A percentile compares a stretch with the other conserved stretches of the same genome.
Conservation (phyloP, 1,140 invertebrate genomes). For the Dendroctonus ponderosae region DNA sequence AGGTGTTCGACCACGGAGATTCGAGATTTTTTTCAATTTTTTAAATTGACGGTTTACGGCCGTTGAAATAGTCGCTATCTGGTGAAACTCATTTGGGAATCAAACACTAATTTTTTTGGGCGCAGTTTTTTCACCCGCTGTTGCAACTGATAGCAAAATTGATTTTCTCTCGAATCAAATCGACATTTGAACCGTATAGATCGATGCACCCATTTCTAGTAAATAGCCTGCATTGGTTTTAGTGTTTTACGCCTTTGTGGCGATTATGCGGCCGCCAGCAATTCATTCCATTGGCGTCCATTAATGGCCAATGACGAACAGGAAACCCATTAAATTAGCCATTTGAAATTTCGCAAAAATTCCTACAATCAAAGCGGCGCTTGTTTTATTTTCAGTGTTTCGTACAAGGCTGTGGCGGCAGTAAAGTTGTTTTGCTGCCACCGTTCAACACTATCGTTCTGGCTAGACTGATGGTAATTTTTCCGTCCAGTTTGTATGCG, state of each 20-base stretch:
- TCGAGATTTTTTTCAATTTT: too few species aligned
- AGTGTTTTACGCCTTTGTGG: slow-evolving; percentile 27
- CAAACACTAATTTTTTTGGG: too few species aligned
- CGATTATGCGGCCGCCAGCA: slow-evolving; percentile 20
- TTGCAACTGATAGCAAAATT: too few species aligned
- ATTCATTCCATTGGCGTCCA: slow-evolving; percentile 26
- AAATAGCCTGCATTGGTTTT: slow-evolving; percentile 7
- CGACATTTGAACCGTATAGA: background rate
- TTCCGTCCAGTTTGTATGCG: background rate
- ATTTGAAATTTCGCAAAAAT: slow-evolving; percentile 6
- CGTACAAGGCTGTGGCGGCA: background rate
- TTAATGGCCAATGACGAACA: slow-evolving; percentile 11
- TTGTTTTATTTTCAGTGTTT: background rate
- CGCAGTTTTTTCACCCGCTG: too few species aligned
- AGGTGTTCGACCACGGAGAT: too few species aligned
- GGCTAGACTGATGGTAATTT: background rate
- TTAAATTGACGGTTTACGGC: too few species aligned
- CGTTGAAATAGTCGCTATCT: too few species aligned
- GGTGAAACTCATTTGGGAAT: too few species aligned
- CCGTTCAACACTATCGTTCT: background rate
- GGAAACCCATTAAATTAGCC: slow-evolving; percentile 10
- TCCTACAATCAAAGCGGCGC: background rate
- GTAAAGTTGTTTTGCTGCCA: slow-evolving; percentile 11
- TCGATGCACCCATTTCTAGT: background rate
- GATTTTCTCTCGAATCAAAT: background rate